A percentile compares a stretch with the other conserved stretches of the same genome.
Conservation (phyloP, 2,113 vertebrate genomes). For the Lepidothrix coronata region DNA sequence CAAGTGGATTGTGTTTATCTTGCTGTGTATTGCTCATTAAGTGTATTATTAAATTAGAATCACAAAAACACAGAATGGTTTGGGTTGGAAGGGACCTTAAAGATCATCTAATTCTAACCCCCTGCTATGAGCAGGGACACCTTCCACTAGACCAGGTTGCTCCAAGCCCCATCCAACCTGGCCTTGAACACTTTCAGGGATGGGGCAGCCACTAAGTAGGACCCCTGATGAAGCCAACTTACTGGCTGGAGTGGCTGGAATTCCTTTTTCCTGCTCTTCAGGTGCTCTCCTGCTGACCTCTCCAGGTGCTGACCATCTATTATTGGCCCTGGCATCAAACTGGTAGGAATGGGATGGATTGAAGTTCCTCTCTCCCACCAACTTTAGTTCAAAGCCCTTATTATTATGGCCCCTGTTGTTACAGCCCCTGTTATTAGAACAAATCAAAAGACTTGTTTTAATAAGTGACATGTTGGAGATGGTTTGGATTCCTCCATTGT, state of each 20-base stretch:
- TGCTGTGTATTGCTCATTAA: neutral
- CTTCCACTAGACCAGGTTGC: fast-evolving
- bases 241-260: neutral
- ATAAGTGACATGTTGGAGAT: neutral
- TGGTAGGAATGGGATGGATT: neutral
- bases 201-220: neutral
- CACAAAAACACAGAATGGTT: neutral
- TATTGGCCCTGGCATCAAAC: neutral
- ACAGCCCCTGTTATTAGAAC: neutral
- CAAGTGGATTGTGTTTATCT: neutral
- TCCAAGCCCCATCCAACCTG: fast-evolving
- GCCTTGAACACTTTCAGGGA: neutral
- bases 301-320: neutral
- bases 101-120: fast-evolving
- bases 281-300: neutral
- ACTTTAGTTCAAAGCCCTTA: neutral
- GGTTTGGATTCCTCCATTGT: neutral
- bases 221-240: neutral
- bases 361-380: neutral
- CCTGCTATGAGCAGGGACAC: neutral
- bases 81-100: neutral
- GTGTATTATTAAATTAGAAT: neutral
- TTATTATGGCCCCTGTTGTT: neutral
- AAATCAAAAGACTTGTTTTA: neutral
- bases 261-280: neutral